Percentiles rank a stretch among this genome's conserved stretches.
Evolutionary conservation across 2,888 invertebrate species (phyloP).

Genomic region (Nudaria mundana): DNA sequence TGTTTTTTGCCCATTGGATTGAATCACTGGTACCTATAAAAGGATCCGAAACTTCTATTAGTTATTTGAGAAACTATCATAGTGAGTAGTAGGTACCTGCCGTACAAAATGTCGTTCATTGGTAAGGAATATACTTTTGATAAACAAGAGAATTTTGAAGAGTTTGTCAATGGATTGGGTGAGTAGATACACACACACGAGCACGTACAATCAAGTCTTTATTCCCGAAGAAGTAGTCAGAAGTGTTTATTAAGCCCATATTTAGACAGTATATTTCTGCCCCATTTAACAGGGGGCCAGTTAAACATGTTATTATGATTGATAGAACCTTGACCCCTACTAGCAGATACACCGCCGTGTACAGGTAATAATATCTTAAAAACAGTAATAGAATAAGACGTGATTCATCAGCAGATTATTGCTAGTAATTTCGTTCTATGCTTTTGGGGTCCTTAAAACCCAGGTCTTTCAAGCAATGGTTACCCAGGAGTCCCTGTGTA

Average conservation of each 20-base stretch:
- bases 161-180: slow-evolving; percentile 41
- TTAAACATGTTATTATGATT: too few relatives aligned
- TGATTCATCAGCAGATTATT: too few relatives aligned
- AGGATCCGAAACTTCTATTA: not conserved
- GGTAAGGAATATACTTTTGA: slow-evolving; percentile 43
- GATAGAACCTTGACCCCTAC: too few relatives aligned
- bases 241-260: too few relatives aligned
- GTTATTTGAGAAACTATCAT: not conserved
- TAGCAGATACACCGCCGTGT: too few relatives aligned
- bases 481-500: too few relatives aligned
- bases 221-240: too few relatives aligned
- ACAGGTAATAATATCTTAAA: not conserved
- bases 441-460: too few relatives aligned
- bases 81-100: not conserved
- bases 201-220: not conserved
- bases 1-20: not conserved
- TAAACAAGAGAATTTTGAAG: slow-evolving; percentile 45
- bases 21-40: not conserved
- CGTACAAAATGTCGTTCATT: slow-evolving; percentile 48
- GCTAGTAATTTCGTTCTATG: too few relatives aligned
- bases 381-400: too few relatives aligned
- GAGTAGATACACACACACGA: slow-evolving; percentile 1
- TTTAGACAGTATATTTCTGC: not conserved
- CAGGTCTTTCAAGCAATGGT: too few relatives aligned
- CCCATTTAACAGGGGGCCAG: too few relatives aligned